phyloP scores from a whole-genome alignment of 1,140 invertebrate species.

The Drosophila ironensis region DNA sequence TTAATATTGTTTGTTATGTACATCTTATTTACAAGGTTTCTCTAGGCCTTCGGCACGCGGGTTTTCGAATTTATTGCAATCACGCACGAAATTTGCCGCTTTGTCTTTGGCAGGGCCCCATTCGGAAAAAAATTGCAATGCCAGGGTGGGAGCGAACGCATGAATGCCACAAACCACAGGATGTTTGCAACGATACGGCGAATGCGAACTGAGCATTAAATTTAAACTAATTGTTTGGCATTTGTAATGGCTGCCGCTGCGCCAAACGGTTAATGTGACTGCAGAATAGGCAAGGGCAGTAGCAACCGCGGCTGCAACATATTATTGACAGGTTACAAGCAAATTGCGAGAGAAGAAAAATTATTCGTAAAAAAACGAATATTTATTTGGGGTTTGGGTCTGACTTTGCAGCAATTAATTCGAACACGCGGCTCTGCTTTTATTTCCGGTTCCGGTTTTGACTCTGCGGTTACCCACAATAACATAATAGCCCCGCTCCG shows the following conservation, averaged over 20 bases:
- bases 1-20: constrained; percentile 43
- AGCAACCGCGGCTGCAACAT: constrained; percentile 48
- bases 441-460: constrained; percentile 38
- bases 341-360: constrained; percentile 8
- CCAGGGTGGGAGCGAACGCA: neutral
- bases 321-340: constrained; percentile 67
- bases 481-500: neutral
- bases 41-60: constrained; percentile 29
- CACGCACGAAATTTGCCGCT: constrained; percentile 74
- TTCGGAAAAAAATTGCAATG: constrained; percentile 14
- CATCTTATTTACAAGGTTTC: constrained; percentile 46
- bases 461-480: constrained; percentile 65
- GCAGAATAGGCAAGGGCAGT: constrained; percentile 21
- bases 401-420: constrained; percentile 79
- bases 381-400: constrained; percentile 52
- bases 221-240: constrained; percentile 73
- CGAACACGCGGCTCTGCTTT: constrained; percentile 59
- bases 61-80: constrained; percentile 67
- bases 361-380: constrained; percentile 21
- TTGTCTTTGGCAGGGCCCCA: constrained; percentile 25
- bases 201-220: constrained; percentile 59
- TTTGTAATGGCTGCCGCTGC: constrained; percentile 67
- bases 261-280: constrained; percentile 65
- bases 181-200: constrained; percentile 40
- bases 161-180: constrained; percentile 42